Evolutionary conservation across 2,888 invertebrate species (phyloP).

Genomic region (Homarus gammarus): DNA sequence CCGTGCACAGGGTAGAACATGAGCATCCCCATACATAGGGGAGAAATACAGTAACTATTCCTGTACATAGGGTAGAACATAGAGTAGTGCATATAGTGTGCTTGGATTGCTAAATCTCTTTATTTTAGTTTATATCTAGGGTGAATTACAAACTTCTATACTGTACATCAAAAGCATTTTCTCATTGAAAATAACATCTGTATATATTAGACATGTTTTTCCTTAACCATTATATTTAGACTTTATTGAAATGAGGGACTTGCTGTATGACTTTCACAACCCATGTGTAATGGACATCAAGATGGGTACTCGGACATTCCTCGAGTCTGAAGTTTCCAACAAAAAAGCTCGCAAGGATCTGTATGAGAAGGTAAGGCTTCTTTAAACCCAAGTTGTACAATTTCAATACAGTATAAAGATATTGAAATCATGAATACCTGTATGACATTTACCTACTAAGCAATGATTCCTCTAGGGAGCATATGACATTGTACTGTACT

Average conservation of each 20-base stretch:
- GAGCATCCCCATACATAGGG: too few species aligned
- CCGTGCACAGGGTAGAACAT: too few species aligned
- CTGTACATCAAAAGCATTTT: neutral
- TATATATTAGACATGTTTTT: slow-evolving; percentile 21
- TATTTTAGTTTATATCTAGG: too few species aligned
- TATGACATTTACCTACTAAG: neutral
- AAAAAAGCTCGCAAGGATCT: slow-evolving; percentile 90
- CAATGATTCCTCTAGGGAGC: too few species aligned
- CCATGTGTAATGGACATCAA: slow-evolving; percentile 98
- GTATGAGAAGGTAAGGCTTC: slow-evolving; percentile 87
- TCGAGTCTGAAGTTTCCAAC: slow-evolving; percentile 96
- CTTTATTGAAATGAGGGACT: slow-evolving; percentile 97
- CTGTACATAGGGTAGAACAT: too few species aligned
- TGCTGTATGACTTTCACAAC: slow-evolving; percentile 92
- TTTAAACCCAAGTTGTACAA: neutral
- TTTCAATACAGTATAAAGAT: neutral
- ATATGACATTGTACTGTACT: too few species aligned
- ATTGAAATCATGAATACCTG: neutral
- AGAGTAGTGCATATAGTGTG: neutral
- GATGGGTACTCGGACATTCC: slow-evolving; percentile 96
- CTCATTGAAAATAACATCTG: too few species aligned
- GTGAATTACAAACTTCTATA: too few species aligned
- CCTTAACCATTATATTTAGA: slow-evolving; percentile 78
- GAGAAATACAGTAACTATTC: too few species aligned
- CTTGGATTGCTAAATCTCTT: too few species aligned